Evolutionary conservation across 2,797 vertebrate species (phyloP), one percentile per base, ranked within the genome.

Genomic region (Amphiprion clarkii): DNA sequence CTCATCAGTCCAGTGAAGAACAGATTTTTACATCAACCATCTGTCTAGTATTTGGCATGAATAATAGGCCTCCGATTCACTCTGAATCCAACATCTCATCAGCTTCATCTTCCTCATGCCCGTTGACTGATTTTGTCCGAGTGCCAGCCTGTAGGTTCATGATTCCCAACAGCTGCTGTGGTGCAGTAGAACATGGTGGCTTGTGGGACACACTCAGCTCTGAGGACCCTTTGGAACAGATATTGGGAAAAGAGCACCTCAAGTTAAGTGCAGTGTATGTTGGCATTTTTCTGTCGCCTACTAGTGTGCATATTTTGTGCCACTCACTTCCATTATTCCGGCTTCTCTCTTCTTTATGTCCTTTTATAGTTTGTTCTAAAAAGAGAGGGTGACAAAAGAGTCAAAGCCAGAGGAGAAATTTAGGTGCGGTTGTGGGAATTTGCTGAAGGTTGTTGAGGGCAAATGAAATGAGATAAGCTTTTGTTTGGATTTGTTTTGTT

Each of bases 401-500:
- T 54, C 21, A 61, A 48, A 76, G 53, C 29, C 33, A 57, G 60
- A 49, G 25, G 14, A 63, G 56, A 67, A 23, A 31, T 71, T 57
- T 58, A 33, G 16, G 10, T 2, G n/a, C 25, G 29, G 10, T 29
- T 51, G 49, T 40, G 52, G 49, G 16, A 76, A 65, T 44, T 54
- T 62, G 58, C 25, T 21, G 19, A 52, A 61, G n/a, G 46, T 70
- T 42, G 29, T 19, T 39, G 48, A 55, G 46, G 13, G 16, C 13
- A 67, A 66, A 6, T 44, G 1, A 49, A 74, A 75, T 33, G 11
- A 69, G 19, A 70, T 12, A 0, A 33, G 9, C 25, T 57, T 76
- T 61, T 16, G 51, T 59, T 14, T 1, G 40, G 17, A 61, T 58
- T 49, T 73, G 19, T 67, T 70, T 67, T 72, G 48, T 76, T 72